Evolutionary conservation across 2,113 vertebrate species (phyloP).

Genomic region (Cololabis saira): DNA sequence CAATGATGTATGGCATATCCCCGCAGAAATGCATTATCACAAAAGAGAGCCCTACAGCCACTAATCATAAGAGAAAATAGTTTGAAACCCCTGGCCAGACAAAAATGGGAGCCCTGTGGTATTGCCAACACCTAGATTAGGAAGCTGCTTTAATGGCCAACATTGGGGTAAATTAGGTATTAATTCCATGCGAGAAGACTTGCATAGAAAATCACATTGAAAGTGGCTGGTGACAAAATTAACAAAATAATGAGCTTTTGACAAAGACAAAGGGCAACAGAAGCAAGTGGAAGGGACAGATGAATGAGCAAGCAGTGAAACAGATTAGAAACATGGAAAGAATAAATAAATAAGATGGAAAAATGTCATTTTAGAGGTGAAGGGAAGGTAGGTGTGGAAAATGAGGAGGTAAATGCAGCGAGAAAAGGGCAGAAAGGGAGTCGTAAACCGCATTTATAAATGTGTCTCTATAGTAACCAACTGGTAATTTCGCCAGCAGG

Average conservation of each 20-base stretch:
- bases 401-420: slow-evolving; percentile 51
- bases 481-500: slow-evolving; percentile 78
- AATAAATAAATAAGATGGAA: slow-evolving; percentile 2
- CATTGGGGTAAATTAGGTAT: slow-evolving; percentile 58
- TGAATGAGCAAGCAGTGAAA: slow-evolving; percentile 43
- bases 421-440: slow-evolving; percentile 72
- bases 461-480: slow-evolving; percentile 84
- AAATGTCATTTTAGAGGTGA: slow-evolving; percentile 39
- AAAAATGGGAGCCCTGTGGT: slow-evolving; percentile 23
- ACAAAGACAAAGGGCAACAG: slow-evolving; percentile 45
- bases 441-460: slow-evolving; percentile 82
- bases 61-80: slow-evolving; percentile 41
- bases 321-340: not conserved
- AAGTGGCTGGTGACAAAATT: slow-evolving; percentile 50
- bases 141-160: slow-evolving; percentile 47
- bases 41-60: slow-evolving; percentile 43
- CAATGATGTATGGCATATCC: slow-evolving; percentile 50
- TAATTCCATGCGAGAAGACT: slow-evolving; percentile 54
- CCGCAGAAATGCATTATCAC: slow-evolving; percentile 64
- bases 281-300: slow-evolving; percentile 16
- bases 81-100: slow-evolving; percentile 24
- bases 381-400: slow-evolving; percentile 41
- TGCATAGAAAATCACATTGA: slow-evolving; percentile 45
- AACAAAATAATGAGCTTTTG: slow-evolving; percentile 69
- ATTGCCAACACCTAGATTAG: slow-evolving; percentile 53